Base-by-base conservation (phyloP, 2,888 invertebrate genomes). In the Autographa gamma region DNA sequence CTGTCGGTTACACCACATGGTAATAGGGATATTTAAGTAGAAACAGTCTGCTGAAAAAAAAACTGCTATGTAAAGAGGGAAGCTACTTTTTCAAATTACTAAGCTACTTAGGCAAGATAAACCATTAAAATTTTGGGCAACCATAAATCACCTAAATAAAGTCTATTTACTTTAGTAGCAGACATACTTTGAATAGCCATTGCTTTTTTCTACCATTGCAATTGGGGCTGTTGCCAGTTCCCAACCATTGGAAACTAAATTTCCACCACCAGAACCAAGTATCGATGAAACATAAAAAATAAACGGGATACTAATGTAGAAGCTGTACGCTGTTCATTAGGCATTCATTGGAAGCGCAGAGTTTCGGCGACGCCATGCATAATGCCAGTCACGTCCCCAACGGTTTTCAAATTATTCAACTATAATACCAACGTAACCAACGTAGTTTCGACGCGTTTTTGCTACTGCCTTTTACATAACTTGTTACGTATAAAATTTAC, bases 381-480 rank as follows among this genome's bases (percentile, higher is more conserved):
- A 81, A 86, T 82, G 77, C 80, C 62, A 69, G 76, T 81, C 88
- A 88, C 88, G 88, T 87, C 64, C 71, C 58, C 65, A 31, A 66
- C 80, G 78, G 78, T 82, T 82, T 85, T 82, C 81, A 82, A 88
- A 88, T 84, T 86, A 85, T 84, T 86, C 73, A 73, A 76, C 66
- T 74, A 73, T 75, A 69, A 66, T 72, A 59, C 66, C 60, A 54
- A 66, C 60, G 71, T 69, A 38, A 59, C 66, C 60, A 54, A 66
- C 60, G 71, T 69, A 38, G 19, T 60, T 68, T 68, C 59, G 60
- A 71, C 63, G 63, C 32, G 58, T 62, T 70, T 78, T 65, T 71
- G 41, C 60, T 38, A 16, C 52, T 11, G 2, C 16, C n/a, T 68
- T 67, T 68, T 66, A 68, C 48, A 31, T 58, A 65, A 79, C 73